Conservation (phyloP, 2,113 vertebrate species). For the Sinocyclocheilus anshuiensis region DNA sequence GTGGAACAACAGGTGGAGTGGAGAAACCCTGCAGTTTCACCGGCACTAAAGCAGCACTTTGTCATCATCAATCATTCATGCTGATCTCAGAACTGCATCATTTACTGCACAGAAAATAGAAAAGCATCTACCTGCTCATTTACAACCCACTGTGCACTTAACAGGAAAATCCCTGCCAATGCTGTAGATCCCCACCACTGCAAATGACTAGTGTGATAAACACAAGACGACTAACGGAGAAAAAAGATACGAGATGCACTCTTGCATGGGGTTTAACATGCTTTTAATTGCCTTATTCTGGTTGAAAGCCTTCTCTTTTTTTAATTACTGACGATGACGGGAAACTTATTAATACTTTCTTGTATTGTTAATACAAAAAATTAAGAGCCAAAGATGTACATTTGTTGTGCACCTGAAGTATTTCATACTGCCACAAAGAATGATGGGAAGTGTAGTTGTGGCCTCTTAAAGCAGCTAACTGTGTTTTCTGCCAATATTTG, state of each 20-base stretch:
- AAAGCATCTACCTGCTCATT: constrained; percentile 10
- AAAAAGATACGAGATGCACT: too few relatives aligned
- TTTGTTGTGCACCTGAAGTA: too few relatives aligned
- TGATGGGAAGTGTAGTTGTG: too few relatives aligned
- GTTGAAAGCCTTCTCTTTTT: too few relatives aligned
- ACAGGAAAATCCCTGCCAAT: neutral
- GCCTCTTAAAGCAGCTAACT: too few relatives aligned
- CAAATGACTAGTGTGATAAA: neutral
- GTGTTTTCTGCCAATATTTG: too few relatives aligned
- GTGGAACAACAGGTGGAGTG: neutral
- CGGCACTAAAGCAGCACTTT: constrained; percentile 25
- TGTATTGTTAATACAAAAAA: too few relatives aligned
- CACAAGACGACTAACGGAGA: neutral
- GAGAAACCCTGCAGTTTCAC: neutral
- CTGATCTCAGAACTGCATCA: constrained; percentile 4
- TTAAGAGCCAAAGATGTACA: too few relatives aligned
- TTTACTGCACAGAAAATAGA: constrained; percentile 12
- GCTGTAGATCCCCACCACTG: neutral
- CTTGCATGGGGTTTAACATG: neutral
- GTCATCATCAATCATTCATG: constrained; percentile 37
- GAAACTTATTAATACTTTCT: too few relatives aligned
- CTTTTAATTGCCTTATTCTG: neutral
- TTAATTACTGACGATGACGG: too few relatives aligned
- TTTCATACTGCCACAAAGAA: too few relatives aligned
- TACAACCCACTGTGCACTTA: constrained; percentile 10